Percentiles rank a stretch among this genome's conserved stretches.
These are phyloP conservation scores for Pollenia griseotomentosa DNA, from an alignment of 2,888 invertebrate species.

Conservation along the genomic window DNA sequence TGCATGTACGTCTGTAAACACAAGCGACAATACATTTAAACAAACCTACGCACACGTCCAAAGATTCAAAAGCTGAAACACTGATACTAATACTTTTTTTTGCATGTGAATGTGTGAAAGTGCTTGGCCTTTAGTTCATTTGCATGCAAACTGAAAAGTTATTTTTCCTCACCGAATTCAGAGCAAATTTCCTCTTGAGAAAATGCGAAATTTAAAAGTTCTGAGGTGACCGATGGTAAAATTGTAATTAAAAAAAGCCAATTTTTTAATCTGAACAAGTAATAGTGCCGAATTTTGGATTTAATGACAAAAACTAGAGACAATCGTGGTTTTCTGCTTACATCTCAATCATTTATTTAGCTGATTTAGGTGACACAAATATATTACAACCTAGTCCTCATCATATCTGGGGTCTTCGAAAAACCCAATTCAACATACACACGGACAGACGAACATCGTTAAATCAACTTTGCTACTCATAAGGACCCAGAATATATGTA, in stretches of 20 bases:
- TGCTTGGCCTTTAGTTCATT: too few relatives aligned
- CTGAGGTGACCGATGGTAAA: slow-evolving; percentile 25
- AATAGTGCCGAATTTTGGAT: too few relatives aligned
- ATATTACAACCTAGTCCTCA: too few relatives aligned
- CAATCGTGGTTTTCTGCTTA: too few relatives aligned
- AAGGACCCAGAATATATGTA: too few relatives aligned
- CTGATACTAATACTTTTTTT: not conserved
- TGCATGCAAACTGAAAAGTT: not conserved
- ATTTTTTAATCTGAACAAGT: not conserved
- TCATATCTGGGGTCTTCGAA: too few relatives aligned
- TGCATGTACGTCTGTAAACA: not conserved
- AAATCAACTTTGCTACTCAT: too few relatives aligned
- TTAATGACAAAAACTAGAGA: too few relatives aligned
- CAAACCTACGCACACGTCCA: slow-evolving; percentile 12
- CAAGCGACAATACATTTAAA: not conserved
- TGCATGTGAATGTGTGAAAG: not conserved
- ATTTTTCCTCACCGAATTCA: slow-evolving; percentile 29
- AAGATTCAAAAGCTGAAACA: not conserved
- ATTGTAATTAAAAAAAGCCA: slow-evolving; percentile 13
- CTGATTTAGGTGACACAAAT: too few relatives aligned
- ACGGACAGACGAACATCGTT: too few relatives aligned
- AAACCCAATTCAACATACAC: too few relatives aligned
- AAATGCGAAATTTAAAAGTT: slow-evolving; percentile 42
- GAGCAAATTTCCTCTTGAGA: not conserved
- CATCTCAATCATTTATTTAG: too few relatives aligned